Evolutionary conservation across 2,113 vertebrate species (phyloP).

Genomic region (Talpa occidentalis): DNA sequence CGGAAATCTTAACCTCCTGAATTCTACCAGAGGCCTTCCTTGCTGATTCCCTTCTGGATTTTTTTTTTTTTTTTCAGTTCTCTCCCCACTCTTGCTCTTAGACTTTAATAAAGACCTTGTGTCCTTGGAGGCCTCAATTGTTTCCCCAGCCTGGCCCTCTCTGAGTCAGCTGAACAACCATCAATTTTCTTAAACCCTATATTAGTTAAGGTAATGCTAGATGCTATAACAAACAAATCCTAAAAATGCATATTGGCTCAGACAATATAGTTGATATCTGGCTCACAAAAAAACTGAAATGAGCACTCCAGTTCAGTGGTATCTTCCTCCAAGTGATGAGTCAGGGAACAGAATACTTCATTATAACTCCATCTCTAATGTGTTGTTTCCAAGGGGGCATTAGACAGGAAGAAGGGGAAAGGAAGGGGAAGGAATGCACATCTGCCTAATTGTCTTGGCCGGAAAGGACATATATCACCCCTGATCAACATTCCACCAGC

Average conservation of each 20-base stretch:
- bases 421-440: neutral
- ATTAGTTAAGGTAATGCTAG: neutral
- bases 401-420: neutral
- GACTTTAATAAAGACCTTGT: conserved; percentile 1
- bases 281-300: neutral
- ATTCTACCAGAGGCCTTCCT: neutral
- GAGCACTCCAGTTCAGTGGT: neutral
- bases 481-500: neutral
- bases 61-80: neutral
- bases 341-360: neutral
- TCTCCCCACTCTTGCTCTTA: neutral
- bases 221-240: conserved; percentile 6
- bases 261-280: conserved; percentile 19
- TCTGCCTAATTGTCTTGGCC: neutral
- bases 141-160: neutral
- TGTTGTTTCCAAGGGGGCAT: neutral
- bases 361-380: neutral
- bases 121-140: neutral
- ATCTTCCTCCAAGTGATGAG: neutral
- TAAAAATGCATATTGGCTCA: neutral
- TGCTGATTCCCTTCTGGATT: neutral
- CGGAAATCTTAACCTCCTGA: neutral
- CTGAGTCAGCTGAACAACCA: neutral
- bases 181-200: neutral
- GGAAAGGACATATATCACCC: neutral